These are phyloP conservation scores for Arremon aurantiirostris DNA, from an alignment of 2,797 vertebrate genomes.

Conservation along the genomic window DNA sequence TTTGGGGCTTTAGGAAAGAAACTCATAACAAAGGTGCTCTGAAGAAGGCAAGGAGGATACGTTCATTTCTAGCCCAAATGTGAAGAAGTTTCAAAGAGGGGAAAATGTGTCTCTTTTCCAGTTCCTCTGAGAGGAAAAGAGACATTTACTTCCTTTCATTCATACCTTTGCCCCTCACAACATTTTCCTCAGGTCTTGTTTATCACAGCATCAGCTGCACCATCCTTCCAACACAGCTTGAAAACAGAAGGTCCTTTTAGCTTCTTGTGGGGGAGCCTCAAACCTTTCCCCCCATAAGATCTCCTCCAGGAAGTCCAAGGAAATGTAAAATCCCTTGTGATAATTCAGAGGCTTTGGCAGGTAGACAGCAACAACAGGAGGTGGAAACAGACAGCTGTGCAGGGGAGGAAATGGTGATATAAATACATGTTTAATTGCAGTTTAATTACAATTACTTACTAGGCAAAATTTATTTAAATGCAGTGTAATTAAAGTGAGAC, in stretches of 20 bases:
- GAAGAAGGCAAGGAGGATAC: background rate
- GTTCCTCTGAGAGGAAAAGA: background rate
- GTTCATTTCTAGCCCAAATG: background rate
- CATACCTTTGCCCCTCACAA: background rate
- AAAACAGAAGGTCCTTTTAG: background rate
- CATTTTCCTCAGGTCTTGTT: background rate
- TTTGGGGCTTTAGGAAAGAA: background rate
- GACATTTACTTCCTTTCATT: background rate
- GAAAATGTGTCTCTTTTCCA: background rate
- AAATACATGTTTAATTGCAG: constrained; percentile 81
- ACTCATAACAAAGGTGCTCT: background rate
- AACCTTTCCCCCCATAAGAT: background rate
- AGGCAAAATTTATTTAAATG: constrained; percentile 80
- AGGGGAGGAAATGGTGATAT: constrained; percentile 71
- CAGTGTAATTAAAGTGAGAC: constrained; percentile 76
- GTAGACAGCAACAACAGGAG: constrained; percentile 65
- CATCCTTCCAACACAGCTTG: background rate
- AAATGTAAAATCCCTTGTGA: background rate
- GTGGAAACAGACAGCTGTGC: constrained; percentile 70
- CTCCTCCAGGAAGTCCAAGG: background rate
- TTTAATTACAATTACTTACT: constrained; percentile 81
- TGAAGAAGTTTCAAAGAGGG: background rate
- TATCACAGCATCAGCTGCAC: background rate
- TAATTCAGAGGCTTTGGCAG: constrained; percentile 46
- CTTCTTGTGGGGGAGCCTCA: background rate